Base-by-base conservation (phyloP, 1,140 invertebrate species). In the Berghia stephanieae region DNA sequence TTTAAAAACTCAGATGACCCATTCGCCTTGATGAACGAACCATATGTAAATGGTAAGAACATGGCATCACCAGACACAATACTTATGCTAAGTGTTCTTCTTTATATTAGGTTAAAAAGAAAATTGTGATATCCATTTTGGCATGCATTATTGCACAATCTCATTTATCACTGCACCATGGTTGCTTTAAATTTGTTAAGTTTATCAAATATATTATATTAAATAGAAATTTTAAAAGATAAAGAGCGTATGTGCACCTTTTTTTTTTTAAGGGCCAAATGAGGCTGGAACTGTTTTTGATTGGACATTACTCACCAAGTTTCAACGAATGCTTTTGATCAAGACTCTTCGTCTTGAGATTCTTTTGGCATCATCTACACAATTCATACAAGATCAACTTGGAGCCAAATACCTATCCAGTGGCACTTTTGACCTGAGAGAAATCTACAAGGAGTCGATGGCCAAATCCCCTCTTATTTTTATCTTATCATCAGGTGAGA, bases 401-500 rank as follows among this genome's bases (percentile, higher is more conserved):
- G 86, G 86, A 34, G 70, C 67, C 21, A 83, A 77, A 34, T 89
- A 86, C 73, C 78, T 87, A n/a, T 84, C 85, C 8, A 83, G 85
- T 8, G 84, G 85, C 3, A 70, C 82, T 13, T 88, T 86, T 86
- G 86, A 88, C 75, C 81, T 89, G n/a, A 85, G 86, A 63, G 87
- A 89, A 75, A 83, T 89, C 36, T 89, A 85, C 75, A 78, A 85
- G 43, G 88, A 88, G 44, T 87, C 87, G 0, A 81, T 81, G 0
- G 83, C 87, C 2, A 84, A 85, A 60, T 85, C 86, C 13, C 88
- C 88, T 24, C 72, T 89, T 2, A 87, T 89, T 31, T 88, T 89
- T 71, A 85, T 88, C 10, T 73, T 89, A 24, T 87, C 87, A 38
- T 84, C 88, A 81, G 86, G 88, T 89, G 68, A 76, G 80, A 42